Base-by-base conservation (phyloP, 2,797 vertebrate genomes). In the Calcarius lapponicus region DNA sequence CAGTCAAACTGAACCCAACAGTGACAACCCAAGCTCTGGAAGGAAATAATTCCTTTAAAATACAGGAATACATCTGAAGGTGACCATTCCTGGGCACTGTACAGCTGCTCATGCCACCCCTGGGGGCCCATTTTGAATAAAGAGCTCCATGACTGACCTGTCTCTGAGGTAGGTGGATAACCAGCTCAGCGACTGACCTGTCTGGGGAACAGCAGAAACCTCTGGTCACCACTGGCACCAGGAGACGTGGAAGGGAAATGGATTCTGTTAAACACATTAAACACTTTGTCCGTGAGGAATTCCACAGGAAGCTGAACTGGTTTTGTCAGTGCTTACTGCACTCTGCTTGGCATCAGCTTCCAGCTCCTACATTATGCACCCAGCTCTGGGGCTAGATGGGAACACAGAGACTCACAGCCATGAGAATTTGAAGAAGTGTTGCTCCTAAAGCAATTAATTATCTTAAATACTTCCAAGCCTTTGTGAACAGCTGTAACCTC, bases 391-490 rank as follows among this genome's bases (percentile, higher is more conserved):
- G 87, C 86, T 57, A 73, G 72, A 64, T 58, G 71, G 78, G 64
- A 82, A 10, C 84, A 61, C 8, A 80, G 60, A 92, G 31, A 74
- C 58, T 36, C 84, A 66, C 73, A 88, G 92, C 56, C 83, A 17
- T 0, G 16, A 72, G 5, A 45, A 50, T 28, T 5, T 47, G 80
- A 82, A 69, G 92, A 66, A 66, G 45, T 21, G 17, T 69, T 48
- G 62, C 42, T 94, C 31, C 84, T 94, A 86, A 86, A 92, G 89
- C 75, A 88, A 89, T 65, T 94, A 48, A 80, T 92, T 95, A 88
- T 42, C 92, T 43, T 56, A 83, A 80, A 83, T 9, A 67, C 22
- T 70, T 92, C 73, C 56, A 62, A 79, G 92, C 79, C 62, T 75
- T 56, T 79, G 88, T 19, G 73, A 78, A 36, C 56, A 86, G 51